A percentile compares a stretch with the other conserved stretches of the same genome.
Evolutionary conservation across 2,113 vertebrate species (phyloP).

Genomic region (Tyrannus savana): DNA sequence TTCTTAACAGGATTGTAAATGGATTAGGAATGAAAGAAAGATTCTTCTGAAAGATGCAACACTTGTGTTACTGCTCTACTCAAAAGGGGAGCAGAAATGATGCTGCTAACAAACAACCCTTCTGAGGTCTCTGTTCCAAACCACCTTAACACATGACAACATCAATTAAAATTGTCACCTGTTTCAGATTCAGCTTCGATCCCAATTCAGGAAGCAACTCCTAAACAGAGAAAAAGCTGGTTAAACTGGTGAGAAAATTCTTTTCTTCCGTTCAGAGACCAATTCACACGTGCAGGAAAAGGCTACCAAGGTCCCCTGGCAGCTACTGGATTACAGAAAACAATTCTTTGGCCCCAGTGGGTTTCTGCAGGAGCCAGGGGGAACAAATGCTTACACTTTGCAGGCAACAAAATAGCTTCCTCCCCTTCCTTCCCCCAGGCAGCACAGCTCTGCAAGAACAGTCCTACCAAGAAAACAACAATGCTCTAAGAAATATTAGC

Average conservation of each 20-base stretch:
- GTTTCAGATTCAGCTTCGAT: conserved; percentile 66
- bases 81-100: not conserved
- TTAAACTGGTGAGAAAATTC: conserved; percentile 20
- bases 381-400: not conserved
- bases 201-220: conserved; percentile 65
- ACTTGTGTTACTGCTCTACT: not conserved
- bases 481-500: not conserved
- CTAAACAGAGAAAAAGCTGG: conserved; percentile 61
- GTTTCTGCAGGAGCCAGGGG: not conserved
- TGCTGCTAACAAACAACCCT: not conserved
- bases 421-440: not conserved
- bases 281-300: not conserved
- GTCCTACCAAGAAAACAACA: not conserved
- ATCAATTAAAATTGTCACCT: conserved; percentile 60
- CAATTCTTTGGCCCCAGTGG: not conserved
- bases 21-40: not conserved
- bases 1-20: not conserved
- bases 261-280: not conserved
- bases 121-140: not conserved
- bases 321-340: not conserved
- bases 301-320: not conserved
- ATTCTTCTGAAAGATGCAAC: not conserved
- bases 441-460: not conserved
- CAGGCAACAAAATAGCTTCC: not conserved
- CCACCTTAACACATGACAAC: not conserved